Evolutionary conservation across 1,140 invertebrate species (phyloP).

Genomic region (Whitmania pigra): DNA sequence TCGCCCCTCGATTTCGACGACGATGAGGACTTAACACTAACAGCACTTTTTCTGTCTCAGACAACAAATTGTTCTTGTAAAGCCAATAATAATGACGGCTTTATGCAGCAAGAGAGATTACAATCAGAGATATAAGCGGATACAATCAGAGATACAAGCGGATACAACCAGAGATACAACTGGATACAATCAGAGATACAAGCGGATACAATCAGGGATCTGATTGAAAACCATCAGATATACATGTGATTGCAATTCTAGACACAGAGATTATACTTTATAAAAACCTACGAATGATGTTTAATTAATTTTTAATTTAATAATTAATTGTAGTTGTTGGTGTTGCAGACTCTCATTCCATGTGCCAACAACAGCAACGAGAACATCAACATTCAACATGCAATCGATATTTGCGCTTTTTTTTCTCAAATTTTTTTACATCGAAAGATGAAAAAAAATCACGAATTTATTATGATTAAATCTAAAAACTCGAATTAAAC

Average conservation of each 20-base stretch:
- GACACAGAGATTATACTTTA: not conserved
- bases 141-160: too few relatives aligned
- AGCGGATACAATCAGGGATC: not conserved
- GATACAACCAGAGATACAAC: too few relatives aligned
- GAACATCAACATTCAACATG: not conserved
- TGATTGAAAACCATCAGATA: too few relatives aligned
- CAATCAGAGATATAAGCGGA: too few relatives aligned
- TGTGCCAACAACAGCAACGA: not conserved
- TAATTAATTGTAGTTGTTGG: not conserved
- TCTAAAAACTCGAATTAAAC: not conserved
- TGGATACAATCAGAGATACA: not conserved
- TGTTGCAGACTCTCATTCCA: not conserved
- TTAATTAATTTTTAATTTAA: not conserved
- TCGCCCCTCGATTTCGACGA: too few relatives aligned
- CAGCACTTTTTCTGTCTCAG: too few relatives aligned
- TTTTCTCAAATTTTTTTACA: not conserved
- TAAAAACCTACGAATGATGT: not conserved
- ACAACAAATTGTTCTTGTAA: too few relatives aligned
- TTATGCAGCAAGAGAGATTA: too few relatives aligned
- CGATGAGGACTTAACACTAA: too few relatives aligned
- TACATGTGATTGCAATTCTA: too few relatives aligned
- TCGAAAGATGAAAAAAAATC: not conserved
- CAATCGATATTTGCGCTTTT: not conserved
- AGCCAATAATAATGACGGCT: too few relatives aligned
- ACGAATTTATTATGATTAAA: not conserved